A percentile compares a stretch with the other conserved stretches of the same genome.
phyloP scores from a whole-genome alignment of 2,888 invertebrate species.

The Aquatica leii region DNA sequence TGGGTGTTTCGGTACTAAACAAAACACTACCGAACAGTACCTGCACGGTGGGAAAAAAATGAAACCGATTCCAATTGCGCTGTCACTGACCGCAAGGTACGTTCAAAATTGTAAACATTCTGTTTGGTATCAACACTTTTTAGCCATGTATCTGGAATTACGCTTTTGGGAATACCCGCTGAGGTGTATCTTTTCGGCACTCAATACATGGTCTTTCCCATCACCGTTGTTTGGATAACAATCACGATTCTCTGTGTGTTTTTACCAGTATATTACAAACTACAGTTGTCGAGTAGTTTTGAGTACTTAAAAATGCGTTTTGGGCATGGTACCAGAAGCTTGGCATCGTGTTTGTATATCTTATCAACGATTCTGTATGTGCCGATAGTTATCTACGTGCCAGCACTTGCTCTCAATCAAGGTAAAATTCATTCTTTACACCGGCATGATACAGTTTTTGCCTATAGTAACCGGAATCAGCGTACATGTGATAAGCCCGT shows the following conservation, averaged over 20 bases:
- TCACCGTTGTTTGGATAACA: conserved; percentile 57
- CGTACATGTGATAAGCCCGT: conserved; percentile 71
- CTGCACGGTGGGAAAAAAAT: conserved; percentile 74
- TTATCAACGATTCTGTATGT: conserved; percentile 65
- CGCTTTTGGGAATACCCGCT: conserved; percentile 73
- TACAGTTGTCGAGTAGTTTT: conserved; percentile 72
- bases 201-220: conserved; percentile 63
- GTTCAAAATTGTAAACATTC: background rate
- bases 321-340: conserved; percentile 64
- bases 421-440: no score
- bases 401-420: conserved; percentile 70
- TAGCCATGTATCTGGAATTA: conserved; percentile 76
- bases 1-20: conserved; percentile 65
- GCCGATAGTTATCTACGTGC: conserved; percentile 72
- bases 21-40: conserved; percentile 72
- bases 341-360: conserved; percentile 63
- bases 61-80: conserved; percentile 73
- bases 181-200: conserved; percentile 76
- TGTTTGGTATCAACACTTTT: background rate
- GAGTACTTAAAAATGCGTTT: conserved; percentile 71
- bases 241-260: conserved; percentile 55
- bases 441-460: no score
- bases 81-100: conserved; percentile 75
- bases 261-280: conserved; percentile 70
- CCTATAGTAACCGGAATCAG: conserved; percentile 57